Percentiles rank a stretch among this genome's conserved stretches.
Conservation (phyloP, 2,888 invertebrate genomes). For the Synergus itoensis region DNA sequence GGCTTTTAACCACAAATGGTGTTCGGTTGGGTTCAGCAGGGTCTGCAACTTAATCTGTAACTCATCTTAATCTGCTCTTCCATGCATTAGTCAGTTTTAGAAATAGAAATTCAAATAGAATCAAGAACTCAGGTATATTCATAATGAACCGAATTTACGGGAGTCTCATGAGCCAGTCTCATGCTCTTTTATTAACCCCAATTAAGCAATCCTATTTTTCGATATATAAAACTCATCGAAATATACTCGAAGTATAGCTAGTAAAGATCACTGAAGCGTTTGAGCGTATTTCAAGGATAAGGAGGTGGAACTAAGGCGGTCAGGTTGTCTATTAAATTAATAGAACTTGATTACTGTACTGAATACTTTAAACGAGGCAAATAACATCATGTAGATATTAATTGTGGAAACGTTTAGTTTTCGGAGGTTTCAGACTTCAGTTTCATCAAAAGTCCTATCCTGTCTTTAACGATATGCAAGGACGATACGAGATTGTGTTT, state of each 20-base stretch:
- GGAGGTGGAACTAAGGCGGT: not conserved
- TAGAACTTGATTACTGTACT: constrained; percentile 13
- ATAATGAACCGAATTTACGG: constrained; percentile 11
- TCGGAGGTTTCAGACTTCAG: not conserved
- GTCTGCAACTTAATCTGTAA: constrained; percentile 7
- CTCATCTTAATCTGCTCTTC: constrained; percentile 6
- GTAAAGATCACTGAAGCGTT: constrained; percentile 29
- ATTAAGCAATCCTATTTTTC: constrained; percentile 15
- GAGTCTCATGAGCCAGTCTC: constrained; percentile 13
- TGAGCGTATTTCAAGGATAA: constrained; percentile 21
- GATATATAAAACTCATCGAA: constrained; percentile 29
- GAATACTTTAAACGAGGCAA: not conserved
- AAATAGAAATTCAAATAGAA: not conserved
- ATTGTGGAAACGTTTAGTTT: constrained; percentile 18
- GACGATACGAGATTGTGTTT: not conserved
- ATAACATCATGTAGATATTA: not conserved
- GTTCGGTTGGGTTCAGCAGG: not conserved
- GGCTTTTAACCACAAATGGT: constrained; percentile 36
- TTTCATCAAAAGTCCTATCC: not conserved
- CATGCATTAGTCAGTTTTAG: not conserved
- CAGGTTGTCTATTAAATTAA: not conserved
- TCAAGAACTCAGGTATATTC: not conserved
- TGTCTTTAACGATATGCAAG: not conserved
- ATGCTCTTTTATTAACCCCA: constrained; percentile 23
- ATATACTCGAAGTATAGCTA: constrained; percentile 11